Evolutionary conservation across 2,113 vertebrate genomes (phyloP).

Genomic region (Gobio gobio): DNA sequence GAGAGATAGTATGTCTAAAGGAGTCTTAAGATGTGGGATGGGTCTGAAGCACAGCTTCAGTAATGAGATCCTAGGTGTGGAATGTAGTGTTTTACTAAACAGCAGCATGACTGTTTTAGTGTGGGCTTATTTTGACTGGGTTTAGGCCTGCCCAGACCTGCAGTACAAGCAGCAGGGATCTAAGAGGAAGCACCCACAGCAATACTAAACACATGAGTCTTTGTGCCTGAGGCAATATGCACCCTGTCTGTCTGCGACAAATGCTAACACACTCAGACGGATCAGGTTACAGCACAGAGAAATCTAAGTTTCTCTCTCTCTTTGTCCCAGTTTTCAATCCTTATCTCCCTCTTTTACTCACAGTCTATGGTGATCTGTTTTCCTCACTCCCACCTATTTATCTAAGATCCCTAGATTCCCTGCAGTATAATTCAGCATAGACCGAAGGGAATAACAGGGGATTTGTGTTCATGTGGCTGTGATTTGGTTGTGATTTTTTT

Average conservation of each 20-base stretch:
- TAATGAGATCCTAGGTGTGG: conserved; percentile 44
- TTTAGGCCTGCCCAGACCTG: conserved; percentile 52
- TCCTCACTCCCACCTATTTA: conserved; percentile 48
- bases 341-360: conserved; percentile 46
- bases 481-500: too few species aligned
- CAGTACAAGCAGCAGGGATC: conserved; percentile 43
- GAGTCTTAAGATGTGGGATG: neutral
- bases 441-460: neutral
- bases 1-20: neutral
- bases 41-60: neutral
- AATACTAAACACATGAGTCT: conserved; percentile 50
- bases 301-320: conserved; percentile 29
- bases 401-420: conserved; percentile 31
- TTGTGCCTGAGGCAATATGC: conserved; percentile 49
- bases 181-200: conserved; percentile 49
- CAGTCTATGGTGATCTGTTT: conserved; percentile 43
- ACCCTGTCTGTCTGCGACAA: conserved; percentile 47
- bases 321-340: conserved; percentile 36
- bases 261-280: conserved; percentile 25
- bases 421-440: conserved; percentile 30
- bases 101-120: conserved; percentile 38
- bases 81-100: conserved; percentile 52
- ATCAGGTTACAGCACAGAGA: conserved; percentile 58
- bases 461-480: neutral
- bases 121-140: conserved; percentile 53